Conservation (phyloP, 2,797 vertebrate genomes). For the Macropus fuliginosus region DNA sequence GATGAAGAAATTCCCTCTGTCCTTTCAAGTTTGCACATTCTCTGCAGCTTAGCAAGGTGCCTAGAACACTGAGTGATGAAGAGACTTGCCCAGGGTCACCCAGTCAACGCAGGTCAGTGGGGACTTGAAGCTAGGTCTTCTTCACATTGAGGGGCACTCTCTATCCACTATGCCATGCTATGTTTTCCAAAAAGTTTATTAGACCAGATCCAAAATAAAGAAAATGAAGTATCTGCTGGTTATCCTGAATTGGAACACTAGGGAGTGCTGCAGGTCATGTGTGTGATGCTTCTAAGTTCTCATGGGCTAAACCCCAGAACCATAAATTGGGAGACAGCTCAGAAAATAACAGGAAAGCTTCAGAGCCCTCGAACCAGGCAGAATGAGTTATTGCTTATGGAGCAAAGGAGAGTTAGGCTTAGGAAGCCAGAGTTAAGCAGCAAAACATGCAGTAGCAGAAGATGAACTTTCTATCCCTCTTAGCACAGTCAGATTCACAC, state of each 20-base stretch:
- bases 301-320: neutral
- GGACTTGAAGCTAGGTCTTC: neutral
- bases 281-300: neutral
- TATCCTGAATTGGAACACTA: neutral
- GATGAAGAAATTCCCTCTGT: neutral
- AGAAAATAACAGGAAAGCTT: neutral
- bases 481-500: neutral
- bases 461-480: neutral
- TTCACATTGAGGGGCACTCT: neutral
- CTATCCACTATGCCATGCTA: neutral
- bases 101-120: neutral
- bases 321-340: neutral
- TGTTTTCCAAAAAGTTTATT: neutral
- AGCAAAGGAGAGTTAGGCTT: neutral
- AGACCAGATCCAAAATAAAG: neutral
- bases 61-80: neutral
- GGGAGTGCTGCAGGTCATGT: neutral
- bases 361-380: neutral
- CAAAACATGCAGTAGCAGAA: neutral
- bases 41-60: neutral
- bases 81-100: neutral
- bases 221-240: neutral
- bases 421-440: neutral
- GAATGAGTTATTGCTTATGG: neutral
- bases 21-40: neutral